Evolutionary conservation across 2,888 invertebrate species (phyloP), one percentile per base, ranked within the genome.

Genomic region (Rotaria macrura): DNA sequence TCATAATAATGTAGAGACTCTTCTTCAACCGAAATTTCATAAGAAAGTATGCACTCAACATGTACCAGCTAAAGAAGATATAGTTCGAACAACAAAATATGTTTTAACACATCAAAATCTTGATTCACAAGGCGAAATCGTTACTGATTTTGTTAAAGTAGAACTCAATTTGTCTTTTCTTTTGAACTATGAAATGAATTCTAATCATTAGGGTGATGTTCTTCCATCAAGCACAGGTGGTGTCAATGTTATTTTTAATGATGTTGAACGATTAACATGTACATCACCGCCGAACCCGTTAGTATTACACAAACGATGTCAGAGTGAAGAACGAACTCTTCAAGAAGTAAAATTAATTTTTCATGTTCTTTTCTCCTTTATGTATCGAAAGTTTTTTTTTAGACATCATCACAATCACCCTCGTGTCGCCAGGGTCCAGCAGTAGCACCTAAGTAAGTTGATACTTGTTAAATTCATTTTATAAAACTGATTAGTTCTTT

Each of bases 221-320:
- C 93, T 97, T 4, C 96, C 95, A 0, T 98, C 98, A 0, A 94
- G 94, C 86, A 95, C 95, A 2, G 98, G 98, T 0, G 98, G 99
- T 0, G 95, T 96, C 0, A 96, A 97, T 89, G 92, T 98, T 0
- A 94, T 97, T 47, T 96, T 98, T 90, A 94, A 95, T 88, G 97
- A 97, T 91, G 94, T 98, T 1, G 98, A 99, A 79, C 40, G 74
- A 40, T 43, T 79, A n/a, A 79, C 74, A 79, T 79, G 43, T 43
- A 20, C 23, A 79, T 79, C 74, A 40, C 74, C 74, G 20, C 74
- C 74, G 25, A 20, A 79, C 25, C 74, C 74, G 4, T 43, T 79
- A 43, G 14, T 79, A 10, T 43, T 79, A 25, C 40, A 43, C n/a
- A 79, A 79, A 43, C 79, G 79, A 79, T 40, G 43, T n/a, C 40